Percentiles rank a stretch among this genome's conserved stretches.
These are phyloP conservation scores for Nematopogon swammerdamellus DNA, from an alignment of 2,888 invertebrate genomes.

Conservation along the genomic window DNA sequence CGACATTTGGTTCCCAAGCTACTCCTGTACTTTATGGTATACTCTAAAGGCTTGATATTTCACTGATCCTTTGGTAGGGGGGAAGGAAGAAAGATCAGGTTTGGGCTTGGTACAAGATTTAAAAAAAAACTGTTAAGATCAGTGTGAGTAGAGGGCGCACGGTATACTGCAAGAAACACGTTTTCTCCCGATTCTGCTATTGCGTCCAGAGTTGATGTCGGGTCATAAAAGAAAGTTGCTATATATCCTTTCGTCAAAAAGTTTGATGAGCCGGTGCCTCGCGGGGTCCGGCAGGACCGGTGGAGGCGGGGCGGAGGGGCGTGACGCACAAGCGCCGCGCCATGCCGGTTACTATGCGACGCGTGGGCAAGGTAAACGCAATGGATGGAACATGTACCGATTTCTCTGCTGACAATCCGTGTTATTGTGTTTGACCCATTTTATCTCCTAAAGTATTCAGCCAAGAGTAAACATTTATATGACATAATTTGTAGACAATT, in stretches of 20 bases:
- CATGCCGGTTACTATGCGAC: too few species aligned
- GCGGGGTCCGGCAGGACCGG: too few species aligned
- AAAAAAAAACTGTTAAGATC: constrained; percentile 3
- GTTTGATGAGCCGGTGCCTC: too few species aligned
- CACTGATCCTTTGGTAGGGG: constrained; percentile 7
- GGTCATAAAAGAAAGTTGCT: constrained; percentile 2
- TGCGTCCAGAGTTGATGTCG: constrained; percentile 1
- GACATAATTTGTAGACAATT: neutral
- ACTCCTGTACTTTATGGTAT: constrained; percentile 8
- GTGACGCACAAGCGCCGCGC: too few species aligned
- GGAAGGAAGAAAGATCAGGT: constrained; percentile 6
- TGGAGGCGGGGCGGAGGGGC: too few species aligned
- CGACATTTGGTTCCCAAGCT: constrained; percentile 8
- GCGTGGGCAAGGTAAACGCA: too few species aligned
- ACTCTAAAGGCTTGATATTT: constrained; percentile 8
- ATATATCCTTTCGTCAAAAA: neutral
- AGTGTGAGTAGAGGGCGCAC: constrained; percentile 4
- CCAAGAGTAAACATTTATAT: too few species aligned
- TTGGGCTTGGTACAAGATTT: constrained; percentile 5
- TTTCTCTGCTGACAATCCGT: too few species aligned
- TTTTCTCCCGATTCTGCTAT: neutral
- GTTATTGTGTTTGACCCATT: too few species aligned
- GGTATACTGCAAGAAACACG: constrained; percentile 2
- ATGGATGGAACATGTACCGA: too few species aligned
- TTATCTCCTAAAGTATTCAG: too few species aligned